Evolutionary conservation across 2,113 vertebrate species (phyloP), one percentile per base, ranked within the genome.

Genomic region (Trachemys scripta): DNA sequence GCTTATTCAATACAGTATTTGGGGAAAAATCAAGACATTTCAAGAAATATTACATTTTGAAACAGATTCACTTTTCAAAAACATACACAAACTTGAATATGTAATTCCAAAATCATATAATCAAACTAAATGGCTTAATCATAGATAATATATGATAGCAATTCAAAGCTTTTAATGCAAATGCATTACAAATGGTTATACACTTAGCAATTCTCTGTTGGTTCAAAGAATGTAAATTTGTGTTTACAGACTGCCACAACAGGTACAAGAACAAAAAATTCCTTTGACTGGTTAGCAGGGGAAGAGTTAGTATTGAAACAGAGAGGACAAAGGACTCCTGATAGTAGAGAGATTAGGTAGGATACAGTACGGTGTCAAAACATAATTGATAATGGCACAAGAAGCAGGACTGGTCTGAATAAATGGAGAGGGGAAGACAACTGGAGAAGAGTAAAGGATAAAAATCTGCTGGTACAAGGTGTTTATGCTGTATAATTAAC

Each of bases 141-240:
- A 96, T 96, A 95, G 94, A 92, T 87, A n/a, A 49, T 53, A 56
- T 54, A 59, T 20, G 53, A 87, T 24, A 97, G 96, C 84, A 96
- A 97, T 98, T 97, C 96, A 97, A 97, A 96, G 96, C 97, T 97
- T 95, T 98, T 98, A 97, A 96, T 88, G 80, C 51, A 97, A 97
- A 94, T 94, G 90, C 89, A 94, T 98, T 92, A 45, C 92, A 97
- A 97, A 97, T 85, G 87, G 91, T 94, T 10, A 59, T 87, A 87
- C 62, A 85, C 91, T 96, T 85, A 95, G 90, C 97, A 94, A 96
- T 96, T 97, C 96, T 94, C 93, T 95, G 96, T 59, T n/a, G 47
- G 75, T n/a, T 47, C 47, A 45, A 80, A 79, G 35, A 76, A 57
- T 95, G 92, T 97, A 65, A 85, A 82, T 92, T 45, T 4, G 25